Evolutionary conservation across 2,113 vertebrate genomes (phyloP).

Genomic region (Strix aluco): DNA sequence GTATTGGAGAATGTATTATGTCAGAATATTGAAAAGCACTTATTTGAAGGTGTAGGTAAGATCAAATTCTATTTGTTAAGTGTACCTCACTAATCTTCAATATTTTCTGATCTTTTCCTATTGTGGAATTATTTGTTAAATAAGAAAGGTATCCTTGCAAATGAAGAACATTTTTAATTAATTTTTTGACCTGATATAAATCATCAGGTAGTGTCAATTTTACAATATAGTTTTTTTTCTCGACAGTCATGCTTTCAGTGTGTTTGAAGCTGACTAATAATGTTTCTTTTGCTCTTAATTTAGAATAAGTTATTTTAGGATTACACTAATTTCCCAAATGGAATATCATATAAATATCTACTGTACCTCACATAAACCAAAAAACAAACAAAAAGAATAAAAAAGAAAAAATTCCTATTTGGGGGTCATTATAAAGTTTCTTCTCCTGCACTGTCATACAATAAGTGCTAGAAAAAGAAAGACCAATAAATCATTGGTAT

Average conservation of each 20-base stretch:
- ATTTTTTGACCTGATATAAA: background rate
- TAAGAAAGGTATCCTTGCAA: background rate
- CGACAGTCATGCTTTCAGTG: background rate
- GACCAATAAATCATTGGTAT: slow-evolving; percentile 57
- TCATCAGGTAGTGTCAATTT: background rate
- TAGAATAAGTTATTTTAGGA: background rate
- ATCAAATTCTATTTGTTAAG: background rate
- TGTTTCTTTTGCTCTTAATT: background rate
- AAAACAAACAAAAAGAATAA: background rate
- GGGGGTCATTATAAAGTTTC: background rate
- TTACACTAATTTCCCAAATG: background rate
- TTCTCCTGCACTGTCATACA: background rate
- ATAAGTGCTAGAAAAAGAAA: slow-evolving; percentile 28
- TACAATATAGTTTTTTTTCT: background rate
- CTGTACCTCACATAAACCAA: background rate
- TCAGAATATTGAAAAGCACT: background rate
- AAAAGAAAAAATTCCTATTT: background rate
- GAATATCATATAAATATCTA: background rate
- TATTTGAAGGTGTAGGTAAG: background rate
- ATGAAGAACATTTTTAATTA: background rate
- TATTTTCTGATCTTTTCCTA: background rate
- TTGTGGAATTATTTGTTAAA: background rate
- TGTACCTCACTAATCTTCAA: background rate
- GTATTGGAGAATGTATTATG: background rate
- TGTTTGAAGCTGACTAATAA: background rate